These are phyloP conservation scores for Lagenorhynchus albirostris DNA, from an alignment of 2,113 vertebrate species.

Conservation along the genomic window DNA sequence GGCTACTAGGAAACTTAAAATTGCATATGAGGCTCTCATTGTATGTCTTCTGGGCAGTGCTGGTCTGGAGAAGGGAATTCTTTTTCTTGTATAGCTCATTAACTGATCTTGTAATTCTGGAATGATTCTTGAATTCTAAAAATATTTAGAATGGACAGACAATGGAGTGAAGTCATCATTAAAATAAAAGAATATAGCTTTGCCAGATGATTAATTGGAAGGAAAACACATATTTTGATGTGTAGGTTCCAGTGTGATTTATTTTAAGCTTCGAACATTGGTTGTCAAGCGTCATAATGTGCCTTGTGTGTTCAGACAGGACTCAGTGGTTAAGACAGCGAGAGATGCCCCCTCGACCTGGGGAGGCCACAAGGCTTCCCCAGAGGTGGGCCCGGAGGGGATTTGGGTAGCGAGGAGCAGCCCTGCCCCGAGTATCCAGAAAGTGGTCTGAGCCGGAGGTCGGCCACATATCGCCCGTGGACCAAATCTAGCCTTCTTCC, in stretches of 20 bases:
- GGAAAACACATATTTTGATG: accelerated
- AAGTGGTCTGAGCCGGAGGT: background rate
- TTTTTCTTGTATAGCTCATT: background rate
- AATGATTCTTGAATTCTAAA: background rate
- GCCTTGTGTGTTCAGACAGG: background rate
- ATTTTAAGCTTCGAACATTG: background rate
- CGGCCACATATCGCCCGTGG: accelerated
- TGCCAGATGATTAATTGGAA: background rate
- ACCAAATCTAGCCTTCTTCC: background rate
- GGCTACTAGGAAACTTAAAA: background rate
- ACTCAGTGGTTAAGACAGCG: background rate
- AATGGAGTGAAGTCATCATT: background rate
- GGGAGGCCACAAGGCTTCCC: background rate
- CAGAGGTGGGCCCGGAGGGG: background rate
- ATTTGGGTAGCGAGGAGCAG: too few relatives aligned
- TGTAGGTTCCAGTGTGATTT: background rate
- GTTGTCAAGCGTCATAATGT: accelerated
- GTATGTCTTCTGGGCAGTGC: accelerated
- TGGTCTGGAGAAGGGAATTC: background rate
- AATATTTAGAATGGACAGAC: background rate
- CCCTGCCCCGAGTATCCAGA: background rate
- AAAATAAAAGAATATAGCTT: background rate
- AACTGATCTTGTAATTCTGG: background rate
- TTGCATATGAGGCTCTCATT: accelerated
- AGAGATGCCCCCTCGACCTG: accelerated